These are phyloP conservation scores for Anoncus sp. DNA, from an alignment of 2,888 invertebrate species.

Conservation along the genomic window DNA sequence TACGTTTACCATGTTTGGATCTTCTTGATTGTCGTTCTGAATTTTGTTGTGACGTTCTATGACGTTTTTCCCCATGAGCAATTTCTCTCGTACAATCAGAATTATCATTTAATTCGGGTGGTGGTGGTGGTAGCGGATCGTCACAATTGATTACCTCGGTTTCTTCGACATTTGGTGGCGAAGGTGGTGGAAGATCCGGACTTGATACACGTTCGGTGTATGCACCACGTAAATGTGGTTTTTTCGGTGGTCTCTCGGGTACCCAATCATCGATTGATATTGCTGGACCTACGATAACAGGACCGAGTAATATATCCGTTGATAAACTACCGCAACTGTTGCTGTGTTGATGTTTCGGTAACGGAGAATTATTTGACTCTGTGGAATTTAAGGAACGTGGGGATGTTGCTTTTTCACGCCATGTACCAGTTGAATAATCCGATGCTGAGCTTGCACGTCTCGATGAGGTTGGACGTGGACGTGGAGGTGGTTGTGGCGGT, in stretches of 20 bases:
- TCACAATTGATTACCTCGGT: constrained; percentile 86
- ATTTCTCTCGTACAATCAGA: neutral
- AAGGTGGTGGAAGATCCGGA: constrained; percentile 87
- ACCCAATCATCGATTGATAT: constrained; percentile 89
- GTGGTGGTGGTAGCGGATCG: constrained; percentile 88
- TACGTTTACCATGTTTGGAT: constrained; percentile 73
- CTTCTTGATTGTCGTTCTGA: constrained; percentile 77
- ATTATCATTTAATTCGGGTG: constrained; percentile 83
- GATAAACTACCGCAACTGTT: constrained; percentile 86
- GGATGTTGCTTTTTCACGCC: constrained; percentile 81
- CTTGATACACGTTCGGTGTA: constrained; percentile 85
- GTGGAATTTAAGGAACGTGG: no score
- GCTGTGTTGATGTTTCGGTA: constrained; percentile 85
- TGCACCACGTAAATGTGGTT: constrained; percentile 86
- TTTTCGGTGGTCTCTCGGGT: constrained; percentile 91
- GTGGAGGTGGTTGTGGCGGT: constrained; percentile 82
- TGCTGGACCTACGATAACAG: constrained; percentile 86
- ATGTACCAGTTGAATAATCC: constrained; percentile 86
- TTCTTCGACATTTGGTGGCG: constrained; percentile 86
- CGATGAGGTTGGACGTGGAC: constrained; percentile 83
- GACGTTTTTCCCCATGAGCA: constrained; percentile 71
- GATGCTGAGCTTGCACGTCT: constrained; percentile 88
- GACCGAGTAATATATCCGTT: constrained; percentile 85
- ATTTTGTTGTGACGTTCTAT: constrained; percentile 54
- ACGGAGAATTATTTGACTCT: constrained; percentile 70